A percentile compares a stretch with the other conserved stretches of the same genome.
Conservation (phyloP, 2,113 vertebrate species). For the Lota lota region DNA sequence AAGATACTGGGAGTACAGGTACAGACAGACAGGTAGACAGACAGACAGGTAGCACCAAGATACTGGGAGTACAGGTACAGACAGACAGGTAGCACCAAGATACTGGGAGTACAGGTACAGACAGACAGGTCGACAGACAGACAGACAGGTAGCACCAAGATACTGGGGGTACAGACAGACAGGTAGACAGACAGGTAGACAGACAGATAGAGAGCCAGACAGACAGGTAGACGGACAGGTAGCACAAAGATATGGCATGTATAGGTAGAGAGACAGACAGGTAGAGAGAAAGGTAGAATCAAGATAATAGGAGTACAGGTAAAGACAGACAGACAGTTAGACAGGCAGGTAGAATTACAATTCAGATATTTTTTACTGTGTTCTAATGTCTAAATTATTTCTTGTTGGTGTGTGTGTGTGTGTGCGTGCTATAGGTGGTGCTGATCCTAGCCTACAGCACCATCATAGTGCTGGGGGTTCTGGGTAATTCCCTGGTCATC, state of each 20-base stretch:
- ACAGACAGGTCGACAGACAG: background rate
- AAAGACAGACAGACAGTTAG: too few species aligned
- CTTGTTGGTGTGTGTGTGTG: background rate
- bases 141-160: background rate
- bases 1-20: too few species aligned
- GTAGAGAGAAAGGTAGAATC: too few species aligned
- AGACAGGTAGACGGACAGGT: background rate
- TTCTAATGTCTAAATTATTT: background rate
- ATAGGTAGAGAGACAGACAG: too few species aligned
- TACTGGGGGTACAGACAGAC: background rate
- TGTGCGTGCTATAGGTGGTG: constrained; percentile 60
- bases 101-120: background rate
- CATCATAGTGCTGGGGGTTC: constrained; percentile 91
- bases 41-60: background rate
- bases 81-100: background rate
- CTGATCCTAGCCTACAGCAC: constrained; percentile 91
- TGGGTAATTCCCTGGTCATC: constrained; percentile 92
- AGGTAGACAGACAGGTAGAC: background rate
- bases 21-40: background rate
- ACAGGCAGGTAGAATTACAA: too few species aligned
- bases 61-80: background rate
- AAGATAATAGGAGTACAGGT: too few species aligned
- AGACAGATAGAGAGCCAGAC: background rate
- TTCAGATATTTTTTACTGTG: background rate
- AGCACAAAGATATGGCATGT: too few species aligned